Percentiles rank a stretch among this genome's conserved stretches.
These are phyloP conservation scores for Pampus argenteus DNA, from an alignment of 2,797 vertebrate genomes.

Conservation along the genomic window DNA sequence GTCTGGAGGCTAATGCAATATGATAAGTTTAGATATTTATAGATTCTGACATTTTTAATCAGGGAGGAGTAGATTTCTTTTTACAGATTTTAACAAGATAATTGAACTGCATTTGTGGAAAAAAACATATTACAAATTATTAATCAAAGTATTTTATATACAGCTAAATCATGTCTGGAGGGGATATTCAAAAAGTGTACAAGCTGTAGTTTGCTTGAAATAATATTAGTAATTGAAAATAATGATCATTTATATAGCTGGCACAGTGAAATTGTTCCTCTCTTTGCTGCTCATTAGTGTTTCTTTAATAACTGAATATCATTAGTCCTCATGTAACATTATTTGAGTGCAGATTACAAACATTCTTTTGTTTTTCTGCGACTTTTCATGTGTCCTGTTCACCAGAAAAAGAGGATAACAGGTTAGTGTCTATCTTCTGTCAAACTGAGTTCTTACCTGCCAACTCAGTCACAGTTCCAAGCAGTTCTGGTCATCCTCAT, in stretches of 20 bases:
- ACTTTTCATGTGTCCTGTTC: background rate
- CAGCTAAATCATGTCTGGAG: too few relatives aligned
- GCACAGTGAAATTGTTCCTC: background rate
- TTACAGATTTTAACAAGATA: too few relatives aligned
- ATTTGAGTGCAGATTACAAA: background rate
- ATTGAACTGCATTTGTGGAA: too few relatives aligned
- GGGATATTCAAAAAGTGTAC: conserved; percentile 17
- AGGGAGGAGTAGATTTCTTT: too few relatives aligned
- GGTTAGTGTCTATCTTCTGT: background rate
- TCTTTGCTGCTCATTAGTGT: conserved; percentile 10
- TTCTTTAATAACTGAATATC: background rate
- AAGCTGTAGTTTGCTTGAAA: conserved; percentile 21
- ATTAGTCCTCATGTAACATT: background rate
- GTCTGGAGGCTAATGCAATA: conserved; percentile 30
- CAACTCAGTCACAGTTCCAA: conserved; percentile 76
- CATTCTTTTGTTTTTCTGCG: background rate
- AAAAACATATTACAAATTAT: too few relatives aligned
- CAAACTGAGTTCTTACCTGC: conserved; percentile 75
- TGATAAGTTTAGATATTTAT: too few relatives aligned
- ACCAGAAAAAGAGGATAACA: background rate
- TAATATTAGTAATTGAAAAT: too few relatives aligned
- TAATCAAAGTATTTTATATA: too few relatives aligned
- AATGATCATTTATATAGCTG: conserved; percentile 41
- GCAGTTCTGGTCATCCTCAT: conserved; percentile 73
- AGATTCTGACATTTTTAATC: too few relatives aligned